Evolutionary conservation across 2,113 vertebrate genomes (phyloP).

Genomic region (Amia ocellicauda): DNA sequence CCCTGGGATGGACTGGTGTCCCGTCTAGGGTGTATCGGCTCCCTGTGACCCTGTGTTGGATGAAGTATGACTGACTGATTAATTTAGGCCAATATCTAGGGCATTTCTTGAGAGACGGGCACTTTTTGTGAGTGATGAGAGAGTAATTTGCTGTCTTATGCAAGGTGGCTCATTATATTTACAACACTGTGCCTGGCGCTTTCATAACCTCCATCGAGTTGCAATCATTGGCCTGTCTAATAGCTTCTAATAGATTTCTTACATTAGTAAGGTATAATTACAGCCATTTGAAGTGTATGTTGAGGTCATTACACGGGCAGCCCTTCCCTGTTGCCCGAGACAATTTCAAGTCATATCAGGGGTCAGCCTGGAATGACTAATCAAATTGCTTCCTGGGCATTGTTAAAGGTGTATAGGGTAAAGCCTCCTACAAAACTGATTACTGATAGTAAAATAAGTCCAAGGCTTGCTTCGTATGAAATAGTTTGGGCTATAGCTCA

Average conservation of each 20-base stretch:
- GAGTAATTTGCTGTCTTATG: no score
- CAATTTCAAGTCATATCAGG: constrained; percentile 9
- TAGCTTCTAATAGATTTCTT: constrained; percentile 46
- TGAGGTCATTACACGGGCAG: not conserved
- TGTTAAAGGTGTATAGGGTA: constrained; percentile 24
- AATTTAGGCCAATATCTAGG: no score
- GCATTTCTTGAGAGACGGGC: no score
- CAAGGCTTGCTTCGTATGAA: constrained; percentile 32
- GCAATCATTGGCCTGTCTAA: constrained; percentile 35
- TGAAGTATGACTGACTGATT: no score
- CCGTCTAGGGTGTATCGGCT: no score
- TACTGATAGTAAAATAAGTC: constrained; percentile 2
- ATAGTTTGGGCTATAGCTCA: constrained; percentile 32
- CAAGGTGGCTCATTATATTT: no score
- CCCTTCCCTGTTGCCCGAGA: not conserved
- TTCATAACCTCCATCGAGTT: not conserved
- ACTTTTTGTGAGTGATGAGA: no score
- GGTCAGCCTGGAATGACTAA: constrained; percentile 8
- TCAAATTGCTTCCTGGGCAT: constrained; percentile 24
- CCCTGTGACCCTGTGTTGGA: no score
- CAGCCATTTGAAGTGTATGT: constrained; percentile 13
- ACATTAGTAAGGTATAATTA: constrained; percentile 44
- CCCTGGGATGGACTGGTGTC: no score
- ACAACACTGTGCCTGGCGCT: no score
- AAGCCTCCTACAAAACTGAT: constrained; percentile 22